Percentiles rank a stretch among this genome's conserved stretches.
These are phyloP conservation scores for Moxostoma hubbsi DNA, from an alignment of 2,797 vertebrate genomes.

Conservation along the genomic window DNA sequence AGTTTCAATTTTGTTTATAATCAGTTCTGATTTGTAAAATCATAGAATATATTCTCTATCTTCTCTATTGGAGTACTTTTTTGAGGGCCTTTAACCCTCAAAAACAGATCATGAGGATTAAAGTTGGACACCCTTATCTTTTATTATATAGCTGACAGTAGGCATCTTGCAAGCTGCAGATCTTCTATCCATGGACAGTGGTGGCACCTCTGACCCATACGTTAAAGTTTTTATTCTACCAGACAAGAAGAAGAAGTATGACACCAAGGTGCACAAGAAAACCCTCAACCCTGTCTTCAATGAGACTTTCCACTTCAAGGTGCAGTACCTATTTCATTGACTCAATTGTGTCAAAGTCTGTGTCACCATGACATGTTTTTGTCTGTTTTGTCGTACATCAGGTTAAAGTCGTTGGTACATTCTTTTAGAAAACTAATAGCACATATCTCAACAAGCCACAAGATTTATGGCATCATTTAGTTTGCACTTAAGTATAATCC, in stretches of 20 bases:
- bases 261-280: conserved; percentile 98
- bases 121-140: conserved; percentile 9
- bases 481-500: too few relatives aligned
- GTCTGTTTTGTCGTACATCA: not conserved
- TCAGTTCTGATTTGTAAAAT: too few relatives aligned
- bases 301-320: conserved; percentile 95
- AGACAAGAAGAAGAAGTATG: conserved; percentile 97
- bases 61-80: too few relatives aligned
- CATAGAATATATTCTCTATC: too few relatives aligned
- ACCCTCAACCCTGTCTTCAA: conserved; percentile 97
- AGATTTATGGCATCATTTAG: too few relatives aligned
- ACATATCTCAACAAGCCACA: too few relatives aligned
- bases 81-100: too few relatives aligned
- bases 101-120: not conserved
- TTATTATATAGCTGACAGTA: conserved; percentile 83
- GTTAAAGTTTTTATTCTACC: conserved; percentile 95
- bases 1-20: too few relatives aligned
- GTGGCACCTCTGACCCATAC: conserved; percentile 95
- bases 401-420: not conserved
- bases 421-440: too few relatives aligned
- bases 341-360: not conserved
- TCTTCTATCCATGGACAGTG: conserved; percentile 93
- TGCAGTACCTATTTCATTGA: conserved; percentile 54
- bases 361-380: not conserved
- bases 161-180: conserved; percentile 96